A percentile compares a stretch with the other conserved stretches of the same genome.
phyloP scores from a whole-genome alignment of 2,888 invertebrate species.

The Amiota communis region DNA sequence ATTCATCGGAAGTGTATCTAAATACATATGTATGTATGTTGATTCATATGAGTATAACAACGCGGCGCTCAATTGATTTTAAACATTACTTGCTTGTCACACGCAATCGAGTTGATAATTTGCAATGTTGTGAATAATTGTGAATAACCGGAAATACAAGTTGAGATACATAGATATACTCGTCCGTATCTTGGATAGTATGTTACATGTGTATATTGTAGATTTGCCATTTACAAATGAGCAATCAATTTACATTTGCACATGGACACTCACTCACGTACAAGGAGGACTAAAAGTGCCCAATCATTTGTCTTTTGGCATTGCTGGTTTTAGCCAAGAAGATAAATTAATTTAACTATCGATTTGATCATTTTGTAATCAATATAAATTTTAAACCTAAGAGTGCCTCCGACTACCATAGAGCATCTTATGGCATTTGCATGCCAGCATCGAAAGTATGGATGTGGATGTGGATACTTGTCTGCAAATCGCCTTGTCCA shows the following conservation, averaged over 20 bases:
- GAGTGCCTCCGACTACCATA: not conserved
- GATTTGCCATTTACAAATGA: slow-evolving; percentile 25
- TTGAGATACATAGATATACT: not conserved
- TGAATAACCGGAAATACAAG: slow-evolving; percentile 23
- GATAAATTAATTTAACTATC: slow-evolving; percentile 71
- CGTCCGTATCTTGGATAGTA: too few species aligned
- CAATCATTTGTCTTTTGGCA: slow-evolving; percentile 33
- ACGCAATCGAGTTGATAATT: not conserved
- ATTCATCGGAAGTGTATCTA: slow-evolving; percentile 20
- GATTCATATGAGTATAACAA: not conserved
- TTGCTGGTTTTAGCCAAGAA: slow-evolving; percentile 58
- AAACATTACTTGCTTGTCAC: too few species aligned
- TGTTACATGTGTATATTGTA: not conserved
- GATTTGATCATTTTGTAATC: slow-evolving; percentile 68
- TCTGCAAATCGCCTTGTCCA: slow-evolving; percentile 11
- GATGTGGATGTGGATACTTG: not conserved
- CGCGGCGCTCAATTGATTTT: too few species aligned
- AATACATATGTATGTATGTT: not conserved
- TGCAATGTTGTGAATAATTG: slow-evolving; percentile 11
- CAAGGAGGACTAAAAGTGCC: slow-evolving; percentile 1
- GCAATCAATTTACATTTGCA: slow-evolving; percentile 24
- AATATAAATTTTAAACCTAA: slow-evolving; percentile 48
- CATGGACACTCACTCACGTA: not conserved
- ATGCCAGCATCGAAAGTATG: not conserved
- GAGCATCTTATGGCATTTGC: slow-evolving; percentile 25